A percentile compares a stretch with the other conserved stretches of the same genome.
Evolutionary conservation across 2,113 vertebrate genomes (phyloP).

Genomic region (Platanista minor): DNA sequence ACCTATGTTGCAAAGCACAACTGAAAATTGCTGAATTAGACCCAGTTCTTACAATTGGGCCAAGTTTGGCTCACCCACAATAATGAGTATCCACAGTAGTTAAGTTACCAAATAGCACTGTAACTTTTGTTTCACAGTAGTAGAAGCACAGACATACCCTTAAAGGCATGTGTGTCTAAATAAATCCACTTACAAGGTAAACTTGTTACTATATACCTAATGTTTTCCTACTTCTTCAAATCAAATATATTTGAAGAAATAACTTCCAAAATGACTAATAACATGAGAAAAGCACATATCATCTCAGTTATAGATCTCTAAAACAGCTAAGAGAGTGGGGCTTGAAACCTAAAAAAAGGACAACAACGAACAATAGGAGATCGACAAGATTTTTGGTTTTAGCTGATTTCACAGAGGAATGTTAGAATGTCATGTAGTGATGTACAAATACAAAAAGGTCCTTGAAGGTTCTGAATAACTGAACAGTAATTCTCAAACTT

Average conservation of each 20-base stretch:
- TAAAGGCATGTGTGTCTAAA: neutral
- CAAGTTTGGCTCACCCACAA: neutral
- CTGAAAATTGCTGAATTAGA: neutral
- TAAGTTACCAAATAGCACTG: neutral
- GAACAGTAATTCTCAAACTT: neutral
- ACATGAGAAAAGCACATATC: neutral
- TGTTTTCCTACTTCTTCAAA: neutral
- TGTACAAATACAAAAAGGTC: neutral
- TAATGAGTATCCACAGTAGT: neutral
- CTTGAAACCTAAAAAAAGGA: neutral
- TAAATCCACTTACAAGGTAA: neutral
- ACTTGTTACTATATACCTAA: neutral
- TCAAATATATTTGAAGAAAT: neutral
- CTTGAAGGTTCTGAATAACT: no score
- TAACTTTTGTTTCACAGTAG: neutral
- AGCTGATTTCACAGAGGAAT: neutral
- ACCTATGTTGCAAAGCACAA: neutral
- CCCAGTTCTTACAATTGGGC: neutral
- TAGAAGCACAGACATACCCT: neutral
- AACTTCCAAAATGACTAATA: neutral
- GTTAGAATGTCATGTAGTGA: rapidly evolving
- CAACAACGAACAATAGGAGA: neutral
- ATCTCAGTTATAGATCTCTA: neutral
- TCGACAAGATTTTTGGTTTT: neutral
- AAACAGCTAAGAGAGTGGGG: neutral